Base-by-base conservation (phyloP, 2,888 invertebrate genomes). In the Amphipyra berbera region DNA sequence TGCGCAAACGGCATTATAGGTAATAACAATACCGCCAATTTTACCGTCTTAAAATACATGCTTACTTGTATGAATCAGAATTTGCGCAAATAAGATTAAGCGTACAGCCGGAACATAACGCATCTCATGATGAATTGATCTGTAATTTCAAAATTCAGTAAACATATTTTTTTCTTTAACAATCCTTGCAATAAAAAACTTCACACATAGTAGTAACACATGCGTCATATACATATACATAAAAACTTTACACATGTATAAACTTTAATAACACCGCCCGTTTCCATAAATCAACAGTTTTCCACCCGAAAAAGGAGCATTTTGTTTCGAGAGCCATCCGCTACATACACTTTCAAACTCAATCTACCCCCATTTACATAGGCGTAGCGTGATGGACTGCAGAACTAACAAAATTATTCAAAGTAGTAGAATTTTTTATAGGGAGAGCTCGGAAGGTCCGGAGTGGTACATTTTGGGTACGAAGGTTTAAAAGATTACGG, bases 401-500 rank as follows among this genome's bases (percentile, higher is more conserved):
- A 83, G 84, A 83, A 86, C 89, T 91, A 92, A 94, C 91, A 89
- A 89, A 87, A 92, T 94, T 94, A 94, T 94, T 93, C 92, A 92
- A 93, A 93, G 89, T 88, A 89, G 87, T 75, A 77, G 86, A 88
- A 86, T 90, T 90, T n/a, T 88, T 89, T 87, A 86, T 81, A 83
- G 79, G 62, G 71, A 73, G 68, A 58, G 68, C 75, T 68, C 68
- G 72, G 75, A 77, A 83, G 78, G 82, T 78, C 83, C 76, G 79
- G 56, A 21, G 21, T 46, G 56, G 84, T 63, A 67, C 57, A 70
- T 68, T 72, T 77, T 54, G 50, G 75, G 67, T 41, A 60, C 59
- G 64, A 68, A 75, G 84, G 82, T 82, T 87, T 86, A 85, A 85
- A 79, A 86, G 87, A 87, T 88, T 87, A 87, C 82, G 68, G 53